A percentile compares a stretch with the other conserved stretches of the same genome.
These are phyloP conservation scores for Phalera bucephala DNA, from an alignment of 2,888 invertebrate genomes.

Conservation along the genomic window DNA sequence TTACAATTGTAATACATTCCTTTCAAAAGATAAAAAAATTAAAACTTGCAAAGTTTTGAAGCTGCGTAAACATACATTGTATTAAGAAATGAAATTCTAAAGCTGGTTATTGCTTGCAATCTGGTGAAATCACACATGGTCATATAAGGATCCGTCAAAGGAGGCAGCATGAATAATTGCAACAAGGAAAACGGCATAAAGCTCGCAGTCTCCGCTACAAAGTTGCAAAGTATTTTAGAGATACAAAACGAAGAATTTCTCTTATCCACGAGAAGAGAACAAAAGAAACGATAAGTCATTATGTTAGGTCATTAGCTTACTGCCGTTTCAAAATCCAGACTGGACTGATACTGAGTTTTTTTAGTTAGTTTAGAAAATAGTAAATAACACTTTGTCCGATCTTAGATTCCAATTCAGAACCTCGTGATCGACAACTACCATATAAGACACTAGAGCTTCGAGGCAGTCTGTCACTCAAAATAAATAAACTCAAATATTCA, in stretches of 20 bases:
- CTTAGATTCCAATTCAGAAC: too few relatives aligned
- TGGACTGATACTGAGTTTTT: too few relatives aligned
- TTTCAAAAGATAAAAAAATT: slow-evolving; percentile 11
- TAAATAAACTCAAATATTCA: too few relatives aligned
- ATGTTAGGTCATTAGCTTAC: too few relatives aligned
- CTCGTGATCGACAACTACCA: too few relatives aligned
- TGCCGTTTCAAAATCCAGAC: too few relatives aligned
- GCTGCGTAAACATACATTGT: background rate
- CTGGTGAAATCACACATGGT: slow-evolving; percentile 27
- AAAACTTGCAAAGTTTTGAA: slow-evolving; percentile 2
- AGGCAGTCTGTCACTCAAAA: too few relatives aligned
- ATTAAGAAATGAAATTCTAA: slow-evolving; percentile 12
- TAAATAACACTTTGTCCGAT: too few relatives aligned
- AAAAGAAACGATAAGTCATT: slow-evolving; percentile 19
- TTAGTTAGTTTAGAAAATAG: too few relatives aligned
- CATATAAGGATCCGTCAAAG: slow-evolving; percentile 25
- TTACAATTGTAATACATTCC: slow-evolving; percentile 17
- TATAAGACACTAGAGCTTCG: too few relatives aligned
- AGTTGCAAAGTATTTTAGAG: slow-evolving; percentile 34
- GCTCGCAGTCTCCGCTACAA: slow-evolving; percentile 22
- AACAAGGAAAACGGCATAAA: slow-evolving; percentile 22
- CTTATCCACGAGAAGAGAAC: slow-evolving; percentile 13
- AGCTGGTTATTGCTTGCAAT: slow-evolving; percentile 6
- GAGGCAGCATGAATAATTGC: slow-evolving; percentile 19
- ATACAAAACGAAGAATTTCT: slow-evolving; percentile 26